phyloP scores from a whole-genome alignment of 2,888 invertebrate species.

The Andrena hattorfiana region DNA sequence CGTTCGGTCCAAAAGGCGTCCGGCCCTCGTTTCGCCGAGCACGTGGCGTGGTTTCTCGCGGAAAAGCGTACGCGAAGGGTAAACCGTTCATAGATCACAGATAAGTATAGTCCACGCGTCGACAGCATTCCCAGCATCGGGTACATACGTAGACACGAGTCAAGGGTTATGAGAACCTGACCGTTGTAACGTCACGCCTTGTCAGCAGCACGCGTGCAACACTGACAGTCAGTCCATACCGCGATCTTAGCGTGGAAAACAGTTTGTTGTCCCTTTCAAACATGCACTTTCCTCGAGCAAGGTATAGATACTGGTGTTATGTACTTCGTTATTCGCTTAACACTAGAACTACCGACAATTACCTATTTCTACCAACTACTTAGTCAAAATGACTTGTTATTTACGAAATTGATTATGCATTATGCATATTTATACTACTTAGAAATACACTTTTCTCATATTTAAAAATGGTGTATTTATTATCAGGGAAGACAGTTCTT shows the following conservation, averaged over 20 bases:
- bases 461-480: too few species aligned
- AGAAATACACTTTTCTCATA: too few species aligned
- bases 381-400: too few species aligned
- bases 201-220: conserved; percentile 50
- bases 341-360: too few species aligned
- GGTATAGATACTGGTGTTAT: too few species aligned
- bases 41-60: conserved; percentile 25
- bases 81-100: conserved; percentile 68
- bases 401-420: too few species aligned
- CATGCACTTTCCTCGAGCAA: background rate
- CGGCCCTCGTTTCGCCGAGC: conserved; percentile 12
- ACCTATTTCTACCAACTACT: too few species aligned
- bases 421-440: too few species aligned
- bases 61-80: conserved; percentile 60
- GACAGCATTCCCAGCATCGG: conserved; percentile 61
- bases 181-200: conserved; percentile 68
- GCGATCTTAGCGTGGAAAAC: conserved; percentile 24
- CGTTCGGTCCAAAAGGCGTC: conserved; percentile 29
- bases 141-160: conserved; percentile 46
- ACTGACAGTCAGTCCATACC: conserved; percentile 27
- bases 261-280: background rate
- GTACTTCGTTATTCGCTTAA: background rate
- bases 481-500: too few species aligned
- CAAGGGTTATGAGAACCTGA: conserved; percentile 70
- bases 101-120: conserved; percentile 72